Conservation (phyloP, 2,888 invertebrate genomes). For the Nasonovia ribisnigri region DNA sequence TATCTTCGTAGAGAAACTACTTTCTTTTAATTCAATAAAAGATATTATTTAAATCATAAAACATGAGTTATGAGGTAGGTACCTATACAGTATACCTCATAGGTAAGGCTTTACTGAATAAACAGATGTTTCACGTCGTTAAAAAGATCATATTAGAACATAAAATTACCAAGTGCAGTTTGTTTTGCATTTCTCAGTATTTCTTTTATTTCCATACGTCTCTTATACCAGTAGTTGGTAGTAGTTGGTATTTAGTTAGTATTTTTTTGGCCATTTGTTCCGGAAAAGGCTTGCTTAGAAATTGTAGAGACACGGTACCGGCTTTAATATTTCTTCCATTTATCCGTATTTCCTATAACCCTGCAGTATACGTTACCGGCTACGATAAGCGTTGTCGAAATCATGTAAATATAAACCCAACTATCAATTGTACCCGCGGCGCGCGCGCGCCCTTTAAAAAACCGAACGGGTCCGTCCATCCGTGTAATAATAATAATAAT, state of each 20-base stretch:
- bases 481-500: conserved; percentile 11
- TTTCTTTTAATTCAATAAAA: background rate
- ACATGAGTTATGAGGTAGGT: no score
- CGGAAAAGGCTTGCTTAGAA: background rate
- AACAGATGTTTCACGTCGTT: background rate
- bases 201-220: background rate
- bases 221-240: background rate
- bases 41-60: background rate
- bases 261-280: no score
- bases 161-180: background rate
- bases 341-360: background rate
- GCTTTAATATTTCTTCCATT: background rate
- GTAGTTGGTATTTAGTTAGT: no score
- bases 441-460: background rate
- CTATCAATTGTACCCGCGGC: background rate
- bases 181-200: background rate
- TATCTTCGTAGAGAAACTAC: background rate
- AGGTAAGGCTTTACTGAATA: background rate
- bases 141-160: no score
- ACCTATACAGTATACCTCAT: no score
- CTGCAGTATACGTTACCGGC: background rate
- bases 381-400: background rate
- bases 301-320: background rate
- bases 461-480: background rate
- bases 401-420: background rate